phyloP scores from a whole-genome alignment of 2,797 vertebrate genomes.

The Varecia variegata region DNA sequence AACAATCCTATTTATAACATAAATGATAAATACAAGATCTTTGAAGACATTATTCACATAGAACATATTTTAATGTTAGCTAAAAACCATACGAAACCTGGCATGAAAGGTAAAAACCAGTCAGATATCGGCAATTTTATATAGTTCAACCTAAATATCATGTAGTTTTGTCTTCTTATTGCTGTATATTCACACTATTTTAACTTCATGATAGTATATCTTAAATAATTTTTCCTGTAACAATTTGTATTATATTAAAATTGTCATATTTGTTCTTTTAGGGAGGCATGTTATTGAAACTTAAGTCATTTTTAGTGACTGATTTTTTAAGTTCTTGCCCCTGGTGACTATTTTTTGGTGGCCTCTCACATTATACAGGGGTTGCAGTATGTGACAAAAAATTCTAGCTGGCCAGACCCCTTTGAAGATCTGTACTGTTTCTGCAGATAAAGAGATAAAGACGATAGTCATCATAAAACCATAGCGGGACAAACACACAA shows the following conservation, averaged over 20 bases:
- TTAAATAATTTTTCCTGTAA: background rate
- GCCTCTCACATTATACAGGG: background rate
- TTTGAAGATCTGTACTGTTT: accelerated
- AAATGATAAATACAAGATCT: background rate
- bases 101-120: background rate
- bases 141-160: background rate
- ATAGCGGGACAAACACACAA: background rate
- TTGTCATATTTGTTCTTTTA: background rate
- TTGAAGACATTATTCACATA: background rate
- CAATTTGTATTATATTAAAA: background rate
- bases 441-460: background rate
- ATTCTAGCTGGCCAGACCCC: background rate
- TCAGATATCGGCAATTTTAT: background rate
- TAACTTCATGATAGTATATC: background rate
- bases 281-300: background rate
- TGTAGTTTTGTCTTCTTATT: background rate
- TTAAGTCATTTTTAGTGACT: background rate
- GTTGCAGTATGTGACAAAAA: background rate
- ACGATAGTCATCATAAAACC: background rate
- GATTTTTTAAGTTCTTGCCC: background rate
- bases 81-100: background rate
- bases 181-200: background rate
- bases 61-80: background rate
- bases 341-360: background rate
- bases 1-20: background rate